Conservation (phyloP, 2,888 invertebrate genomes). For the Acanthacorydalis orientalis region DNA sequence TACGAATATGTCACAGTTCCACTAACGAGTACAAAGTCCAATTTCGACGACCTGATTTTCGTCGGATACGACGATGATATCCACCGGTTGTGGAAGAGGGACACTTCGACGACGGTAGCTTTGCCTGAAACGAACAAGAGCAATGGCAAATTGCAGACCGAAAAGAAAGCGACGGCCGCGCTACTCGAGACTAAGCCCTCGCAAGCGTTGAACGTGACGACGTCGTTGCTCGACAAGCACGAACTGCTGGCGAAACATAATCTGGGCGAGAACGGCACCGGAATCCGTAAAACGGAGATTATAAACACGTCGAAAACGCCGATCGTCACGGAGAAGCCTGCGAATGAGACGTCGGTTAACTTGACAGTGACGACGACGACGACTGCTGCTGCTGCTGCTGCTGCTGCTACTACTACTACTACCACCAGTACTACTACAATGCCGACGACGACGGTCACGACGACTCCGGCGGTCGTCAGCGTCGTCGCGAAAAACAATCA, state of each 20-base stretch:
- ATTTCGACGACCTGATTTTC: too few relatives aligned
- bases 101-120: too few relatives aligned
- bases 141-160: too few relatives aligned
- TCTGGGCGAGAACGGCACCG: constrained; percentile 32
- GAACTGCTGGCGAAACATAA: constrained; percentile 12
- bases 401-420: constrained; percentile 5
- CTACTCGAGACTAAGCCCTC: too few relatives aligned
- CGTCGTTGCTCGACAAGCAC: not conserved
- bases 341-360: not conserved
- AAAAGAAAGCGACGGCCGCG: too few relatives aligned
- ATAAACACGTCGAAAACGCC: constrained; percentile 12
- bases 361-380: not conserved
- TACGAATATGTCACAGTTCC: too few relatives aligned
- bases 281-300: constrained; percentile 19
- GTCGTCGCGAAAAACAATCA: constrained; percentile 2
- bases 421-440: constrained; percentile 4
- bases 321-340: not conserved
- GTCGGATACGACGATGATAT: too few relatives aligned
- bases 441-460: not conserved
- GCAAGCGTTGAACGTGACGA: too few relatives aligned
- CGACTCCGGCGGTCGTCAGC: not conserved
- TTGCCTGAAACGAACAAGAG: too few relatives aligned
- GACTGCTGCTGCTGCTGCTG: too few relatives aligned
- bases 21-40: too few relatives aligned
- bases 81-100: too few relatives aligned